A percentile compares a stretch with the other conserved stretches of the same genome.
Evolutionary conservation across 2,113 vertebrate genomes (phyloP).

Genomic region (Tichodroma muraria): DNA sequence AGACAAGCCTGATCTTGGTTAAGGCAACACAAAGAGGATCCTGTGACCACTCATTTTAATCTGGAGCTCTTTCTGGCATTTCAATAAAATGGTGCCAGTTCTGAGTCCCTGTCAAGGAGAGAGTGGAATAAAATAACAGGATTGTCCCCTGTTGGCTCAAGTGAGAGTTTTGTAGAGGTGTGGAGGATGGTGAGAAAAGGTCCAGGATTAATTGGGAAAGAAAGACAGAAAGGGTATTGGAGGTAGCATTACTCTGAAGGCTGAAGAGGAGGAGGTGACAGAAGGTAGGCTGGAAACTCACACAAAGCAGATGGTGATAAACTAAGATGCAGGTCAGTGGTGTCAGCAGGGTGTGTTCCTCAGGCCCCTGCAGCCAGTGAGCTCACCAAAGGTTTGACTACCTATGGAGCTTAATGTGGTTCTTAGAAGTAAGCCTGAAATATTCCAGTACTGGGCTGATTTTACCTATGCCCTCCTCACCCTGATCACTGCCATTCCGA

Average conservation of each 20-base stretch:
- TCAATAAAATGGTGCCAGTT: not conserved
- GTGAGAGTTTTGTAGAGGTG: not conserved
- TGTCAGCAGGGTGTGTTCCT: not conserved
- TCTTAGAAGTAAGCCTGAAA: not conserved
- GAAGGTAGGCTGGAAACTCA: not conserved
- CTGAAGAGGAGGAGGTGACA: not conserved
- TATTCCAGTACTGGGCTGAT: not conserved
- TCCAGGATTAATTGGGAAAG: not conserved
- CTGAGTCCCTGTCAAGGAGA: not conserved
- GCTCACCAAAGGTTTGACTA: not conserved
- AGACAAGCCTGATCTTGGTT: not conserved
- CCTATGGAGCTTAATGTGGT: not conserved
- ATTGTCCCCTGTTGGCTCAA: not conserved
- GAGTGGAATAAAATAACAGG: not conserved
- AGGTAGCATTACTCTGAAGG: not conserved
- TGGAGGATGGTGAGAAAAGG: not conserved
- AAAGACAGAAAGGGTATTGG: not conserved
- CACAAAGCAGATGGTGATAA: not conserved
- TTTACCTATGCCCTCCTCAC: not conserved
- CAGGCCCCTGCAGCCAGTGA: not conserved
- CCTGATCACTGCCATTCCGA: not conserved
- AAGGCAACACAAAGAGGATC: not conserved
- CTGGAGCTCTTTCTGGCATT: not conserved
- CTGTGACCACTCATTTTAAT: not conserved
- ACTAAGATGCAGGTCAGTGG: not conserved